phyloP scores from a whole-genome alignment of 2,113 vertebrate genomes.

The Felis catus region F.catus_Fca126_mat1.0 CM031412.1:16500001-16500500 shows the following conservation, averaged over 20 bases:
- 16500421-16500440: conserved; percentile 55
- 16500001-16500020: background rate
- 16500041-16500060: background rate
- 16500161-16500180: background rate
- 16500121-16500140: conserved; percentile 50
- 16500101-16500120: conserved; percentile 46
- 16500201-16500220: background rate
- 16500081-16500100: conserved; percentile 38
- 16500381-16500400: conserved; percentile 17
- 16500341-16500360: conserved; percentile 38
- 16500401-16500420: conserved; percentile 52
- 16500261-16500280: conserved; percentile 38
- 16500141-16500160: conserved; percentile 40
- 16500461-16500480: conserved; percentile 25
- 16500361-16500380: conserved; percentile 62
- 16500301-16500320: conserved; percentile 31
- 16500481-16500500: background rate
- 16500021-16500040: background rate
- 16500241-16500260: conserved; percentile 57
- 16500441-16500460: conserved; percentile 14
- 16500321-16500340: conserved; percentile 58
- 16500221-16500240: conserved; percentile 55
- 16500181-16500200: conserved; percentile 37
- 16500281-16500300: conserved; percentile 45
- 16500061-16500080: conserved; percentile 19